A percentile compares a stretch with the other conserved stretches of the same genome.
These are phyloP conservation scores for Encarsia formosa DNA, from an alignment of 2,888 invertebrate species.

Conservation along the genomic window DNA sequence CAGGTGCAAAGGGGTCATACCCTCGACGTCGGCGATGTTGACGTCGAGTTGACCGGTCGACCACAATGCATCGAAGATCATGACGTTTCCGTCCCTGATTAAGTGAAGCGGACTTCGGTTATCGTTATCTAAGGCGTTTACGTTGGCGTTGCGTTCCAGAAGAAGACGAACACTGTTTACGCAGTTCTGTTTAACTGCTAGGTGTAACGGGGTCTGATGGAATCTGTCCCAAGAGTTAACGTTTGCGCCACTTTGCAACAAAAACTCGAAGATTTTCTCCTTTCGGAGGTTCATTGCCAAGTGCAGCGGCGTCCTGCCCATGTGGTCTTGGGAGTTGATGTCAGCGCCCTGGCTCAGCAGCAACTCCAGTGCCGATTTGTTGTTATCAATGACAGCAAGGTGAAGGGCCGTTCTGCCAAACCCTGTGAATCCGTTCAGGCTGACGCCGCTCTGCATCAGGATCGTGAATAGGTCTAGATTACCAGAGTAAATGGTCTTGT, in stretches of 20 bases:
- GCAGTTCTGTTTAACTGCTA: constrained; percentile 25
- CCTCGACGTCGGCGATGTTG: constrained; percentile 45
- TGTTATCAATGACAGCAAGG: not conserved
- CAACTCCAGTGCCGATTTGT: not conserved
- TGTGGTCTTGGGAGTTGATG: not conserved
- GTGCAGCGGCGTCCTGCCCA: constrained; percentile 24
- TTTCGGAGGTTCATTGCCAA: constrained; percentile 10
- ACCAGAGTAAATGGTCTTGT: too few species aligned
- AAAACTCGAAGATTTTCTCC: not conserved
- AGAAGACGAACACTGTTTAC: constrained; percentile 21
- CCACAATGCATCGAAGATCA: too few species aligned
- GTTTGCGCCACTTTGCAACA: constrained; percentile 3
- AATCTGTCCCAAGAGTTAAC: not conserved
- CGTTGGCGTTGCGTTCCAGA: constrained; percentile 15
- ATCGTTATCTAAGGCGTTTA: constrained; percentile 9
- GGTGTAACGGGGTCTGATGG: constrained; percentile 25
- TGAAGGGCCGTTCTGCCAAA: not conserved
- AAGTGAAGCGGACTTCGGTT: constrained; percentile 33
- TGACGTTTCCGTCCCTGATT: too few species aligned
- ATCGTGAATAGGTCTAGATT: too few species aligned
- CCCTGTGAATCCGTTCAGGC: not conserved
- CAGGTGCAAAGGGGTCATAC: constrained; percentile 50
- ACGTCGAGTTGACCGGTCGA: constrained; percentile 31
- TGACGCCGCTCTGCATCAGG: not conserved
- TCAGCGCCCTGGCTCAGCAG: not conserved